Evolutionary conservation across 2,888 invertebrate species (phyloP).

Genomic region (Cosmia pyralina): DNA sequence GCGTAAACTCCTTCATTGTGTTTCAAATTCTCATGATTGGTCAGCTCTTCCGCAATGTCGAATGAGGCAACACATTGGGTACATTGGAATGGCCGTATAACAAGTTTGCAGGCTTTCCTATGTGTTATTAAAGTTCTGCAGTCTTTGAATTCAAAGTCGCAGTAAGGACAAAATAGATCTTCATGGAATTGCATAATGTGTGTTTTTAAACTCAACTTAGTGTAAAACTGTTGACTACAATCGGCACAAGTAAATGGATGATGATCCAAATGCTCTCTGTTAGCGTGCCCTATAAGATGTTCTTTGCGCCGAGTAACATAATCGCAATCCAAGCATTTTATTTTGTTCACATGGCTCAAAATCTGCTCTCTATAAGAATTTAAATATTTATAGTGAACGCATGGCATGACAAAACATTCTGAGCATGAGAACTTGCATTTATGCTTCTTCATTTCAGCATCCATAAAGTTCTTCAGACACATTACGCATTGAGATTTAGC

Average conservation of each 20-base stretch:
- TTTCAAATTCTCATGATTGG: conserved; percentile 67
- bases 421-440: conserved; percentile 76
- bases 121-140: conserved; percentile 67
- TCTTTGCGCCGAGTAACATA: conserved; percentile 75
- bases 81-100: conserved; percentile 67
- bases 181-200: conserved; percentile 76
- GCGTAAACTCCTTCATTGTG: conserved; percentile 71
- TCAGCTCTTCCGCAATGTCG: conserved; percentile 66
- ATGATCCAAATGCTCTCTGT: conserved; percentile 77
- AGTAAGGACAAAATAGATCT: conserved; percentile 73
- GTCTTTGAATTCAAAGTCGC: conserved; percentile 73
- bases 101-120: conserved; percentile 66
- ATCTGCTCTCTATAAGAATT: conserved; percentile 75
- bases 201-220: conserved; percentile 73
- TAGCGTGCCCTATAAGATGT: conserved; percentile 75
- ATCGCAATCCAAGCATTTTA: conserved; percentile 77
- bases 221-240: conserved; percentile 77
- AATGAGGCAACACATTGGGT: conserved; percentile 74
- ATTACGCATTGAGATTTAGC: conserved; percentile 71
- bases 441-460: conserved; percentile 68
- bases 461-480: conserved; percentile 71
- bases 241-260: conserved; percentile 77
- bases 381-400: conserved; percentile 76
- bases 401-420: conserved; percentile 74
- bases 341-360: conserved; percentile 66